A percentile compares a stretch with the other conserved stretches of the same genome.
phyloP scores from a whole-genome alignment of 2,797 vertebrate genomes.

The Muraenolepis orangiensis region DNA sequence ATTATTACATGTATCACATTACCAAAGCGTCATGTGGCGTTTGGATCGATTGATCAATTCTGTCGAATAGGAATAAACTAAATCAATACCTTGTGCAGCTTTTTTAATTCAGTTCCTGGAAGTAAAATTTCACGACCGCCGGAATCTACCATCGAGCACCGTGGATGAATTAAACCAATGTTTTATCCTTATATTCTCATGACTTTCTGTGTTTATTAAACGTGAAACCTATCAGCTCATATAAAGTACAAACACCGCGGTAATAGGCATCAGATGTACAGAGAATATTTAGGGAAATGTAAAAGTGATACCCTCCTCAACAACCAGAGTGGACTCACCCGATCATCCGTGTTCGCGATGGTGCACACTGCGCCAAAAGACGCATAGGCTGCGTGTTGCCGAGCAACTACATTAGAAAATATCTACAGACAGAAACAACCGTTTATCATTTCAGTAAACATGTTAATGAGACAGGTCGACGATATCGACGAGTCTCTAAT shows the following conservation, averaged over 20 bases:
- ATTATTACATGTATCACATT: no score
- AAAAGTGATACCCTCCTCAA: conserved; percentile 3
- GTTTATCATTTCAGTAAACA: not conserved
- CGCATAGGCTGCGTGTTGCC: conserved; percentile 35
- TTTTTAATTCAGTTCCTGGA: conserved; percentile 62
- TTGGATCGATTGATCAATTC: conserved; percentile 20
- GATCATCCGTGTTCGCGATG: conserved; percentile 13
- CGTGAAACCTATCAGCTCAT: not conserved
- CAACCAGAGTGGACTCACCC: conserved; percentile 42
- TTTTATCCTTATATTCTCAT: not conserved
- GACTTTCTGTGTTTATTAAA: not conserved
- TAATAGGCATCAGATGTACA: not conserved
- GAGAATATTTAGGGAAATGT: not conserved
- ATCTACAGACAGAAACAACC: not conserved
- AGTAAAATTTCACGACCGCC: conserved; percentile 45
- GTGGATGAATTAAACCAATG: not conserved
- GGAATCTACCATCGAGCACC: conserved; percentile 50
- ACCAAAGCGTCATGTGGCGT: not conserved
- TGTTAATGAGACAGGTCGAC: not conserved
- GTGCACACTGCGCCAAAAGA: conserved; percentile 43
- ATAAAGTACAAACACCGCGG: not conserved
- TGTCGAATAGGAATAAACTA: conserved; percentile 30
- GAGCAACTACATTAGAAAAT: conserved; percentile 39
- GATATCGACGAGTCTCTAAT: not conserved
- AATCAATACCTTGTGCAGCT: conserved; percentile 51